Percentiles rank a stretch among this genome's conserved stretches.
Conservation (phyloP, 2,113 vertebrate species). For the Nothobranchius furzeri region DNA sequence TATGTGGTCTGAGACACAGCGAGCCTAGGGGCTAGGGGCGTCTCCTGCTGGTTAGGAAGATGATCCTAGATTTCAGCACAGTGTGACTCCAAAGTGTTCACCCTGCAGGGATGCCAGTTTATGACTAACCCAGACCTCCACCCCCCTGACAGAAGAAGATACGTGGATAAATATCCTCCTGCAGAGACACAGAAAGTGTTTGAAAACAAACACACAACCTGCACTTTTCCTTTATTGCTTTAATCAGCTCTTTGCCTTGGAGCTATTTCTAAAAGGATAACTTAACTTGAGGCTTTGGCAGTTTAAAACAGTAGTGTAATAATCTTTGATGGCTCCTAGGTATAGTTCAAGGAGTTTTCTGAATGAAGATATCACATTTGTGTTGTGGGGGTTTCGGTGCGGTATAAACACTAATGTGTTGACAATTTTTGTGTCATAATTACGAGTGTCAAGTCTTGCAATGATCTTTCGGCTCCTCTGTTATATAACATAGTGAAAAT, state of each 20-base stretch:
- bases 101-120: constrained; percentile 31
- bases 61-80: constrained; percentile 59
- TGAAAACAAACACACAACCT: constrained; percentile 40
- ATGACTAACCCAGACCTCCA: constrained; percentile 43
- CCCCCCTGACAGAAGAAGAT: constrained; percentile 25
- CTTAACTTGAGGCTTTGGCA: constrained; percentile 26
- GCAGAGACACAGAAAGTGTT: constrained; percentile 34
- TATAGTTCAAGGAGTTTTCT: neutral
- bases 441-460: neutral
- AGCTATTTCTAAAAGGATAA: constrained; percentile 28
- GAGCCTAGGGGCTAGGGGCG: constrained; percentile 8
- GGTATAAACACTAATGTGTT: neutral
- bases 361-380: constrained; percentile 18
- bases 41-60: constrained; percentile 52
- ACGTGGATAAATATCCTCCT: constrained; percentile 41
- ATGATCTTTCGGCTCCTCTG: neutral
- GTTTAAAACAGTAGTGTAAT: constrained; percentile 19
- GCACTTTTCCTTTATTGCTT: constrained; percentile 35
- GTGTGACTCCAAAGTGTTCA: constrained; percentile 44
- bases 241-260: constrained; percentile 29
- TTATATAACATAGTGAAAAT: neutral
- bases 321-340: constrained; percentile 11
- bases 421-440: neutral
- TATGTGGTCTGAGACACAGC: constrained; percentile 23
- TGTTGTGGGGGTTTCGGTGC: neutral